Evolutionary conservation across 1,140 invertebrate species (phyloP).

Genomic region (Drosophila tristis): DNA sequence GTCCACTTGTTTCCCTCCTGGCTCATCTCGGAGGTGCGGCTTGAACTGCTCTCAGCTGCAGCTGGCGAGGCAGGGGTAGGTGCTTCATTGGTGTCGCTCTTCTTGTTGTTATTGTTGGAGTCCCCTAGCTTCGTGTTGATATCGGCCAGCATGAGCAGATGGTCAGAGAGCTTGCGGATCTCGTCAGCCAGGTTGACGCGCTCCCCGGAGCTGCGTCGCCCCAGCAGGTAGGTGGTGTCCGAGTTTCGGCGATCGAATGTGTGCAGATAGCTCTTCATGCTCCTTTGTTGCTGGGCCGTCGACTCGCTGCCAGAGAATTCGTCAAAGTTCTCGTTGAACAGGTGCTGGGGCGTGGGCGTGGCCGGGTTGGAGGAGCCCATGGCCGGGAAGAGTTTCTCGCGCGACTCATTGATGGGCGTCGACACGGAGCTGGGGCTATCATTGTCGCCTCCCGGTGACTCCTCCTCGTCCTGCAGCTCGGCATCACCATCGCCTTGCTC

Average conservation of each 20-base stretch:
- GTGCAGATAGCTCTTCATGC: slow-evolving; percentile 84
- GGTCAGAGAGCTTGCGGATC: slow-evolving; percentile 91
- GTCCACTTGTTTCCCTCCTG: slow-evolving; percentile 50
- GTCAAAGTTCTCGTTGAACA: slow-evolving; percentile 76
- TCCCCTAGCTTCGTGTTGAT: slow-evolving; percentile 87
- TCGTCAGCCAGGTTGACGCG: slow-evolving; percentile 90
- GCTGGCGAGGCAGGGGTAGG: not conserved
- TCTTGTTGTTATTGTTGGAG: slow-evolving; percentile 77
- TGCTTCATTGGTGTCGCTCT: not conserved
- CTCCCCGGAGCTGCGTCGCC: slow-evolving; percentile 82
- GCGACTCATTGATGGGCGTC: slow-evolving; percentile 79
- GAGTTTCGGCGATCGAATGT: slow-evolving; percentile 89
- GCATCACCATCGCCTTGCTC: slow-evolving; percentile 80
- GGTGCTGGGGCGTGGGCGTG: slow-evolving; percentile 73
- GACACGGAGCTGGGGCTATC: slow-evolving; percentile 64
- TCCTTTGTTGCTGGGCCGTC: slow-evolving; percentile 68
- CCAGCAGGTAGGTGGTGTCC: slow-evolving; percentile 88
- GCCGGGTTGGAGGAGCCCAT: slow-evolving; percentile 48
- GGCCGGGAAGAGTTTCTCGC: slow-evolving; percentile 72
- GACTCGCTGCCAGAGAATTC: slow-evolving; percentile 69
- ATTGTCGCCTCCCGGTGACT: slow-evolving; percentile 51
- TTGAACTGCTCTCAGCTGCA: slow-evolving; percentile 11
- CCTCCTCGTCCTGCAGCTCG: slow-evolving; percentile 39
- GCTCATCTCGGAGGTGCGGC: slow-evolving; percentile 32
- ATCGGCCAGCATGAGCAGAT: slow-evolving; percentile 89